Conservation (phyloP, 1,140 invertebrate species). For the Drosophila pandora region DNA sequence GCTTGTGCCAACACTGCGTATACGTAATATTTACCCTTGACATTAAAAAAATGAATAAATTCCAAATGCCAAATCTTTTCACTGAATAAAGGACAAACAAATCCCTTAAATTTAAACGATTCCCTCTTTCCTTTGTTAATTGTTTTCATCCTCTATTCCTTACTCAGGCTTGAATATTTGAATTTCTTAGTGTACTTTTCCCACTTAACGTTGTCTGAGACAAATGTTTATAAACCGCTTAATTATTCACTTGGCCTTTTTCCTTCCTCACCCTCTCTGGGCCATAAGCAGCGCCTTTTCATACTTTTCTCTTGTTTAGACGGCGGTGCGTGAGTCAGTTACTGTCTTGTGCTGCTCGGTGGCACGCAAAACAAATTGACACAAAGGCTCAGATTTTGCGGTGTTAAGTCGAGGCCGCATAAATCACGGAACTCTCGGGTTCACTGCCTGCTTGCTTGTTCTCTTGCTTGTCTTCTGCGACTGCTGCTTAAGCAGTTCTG, state of each 20-base stretch:
- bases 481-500: constrained; percentile 38
- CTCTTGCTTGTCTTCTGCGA: neutral
- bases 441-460: constrained; percentile 20
- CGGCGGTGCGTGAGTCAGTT: constrained; percentile 22
- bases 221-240: constrained; percentile 82
- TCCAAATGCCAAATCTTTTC: neutral
- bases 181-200: constrained; percentile 15
- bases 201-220: constrained; percentile 58
- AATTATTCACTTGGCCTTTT: constrained; percentile 81
- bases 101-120: neutral
- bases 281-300: constrained; percentile 8
- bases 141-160: neutral
- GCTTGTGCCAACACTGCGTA: neutral
- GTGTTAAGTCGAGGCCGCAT: constrained; percentile 73
- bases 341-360: constrained; percentile 35
- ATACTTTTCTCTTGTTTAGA: constrained; percentile 33
- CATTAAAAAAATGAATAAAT: neutral
- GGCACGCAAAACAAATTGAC: constrained; percentile 77
- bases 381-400: constrained; percentile 76
- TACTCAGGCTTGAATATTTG: neutral
- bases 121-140: neutral
- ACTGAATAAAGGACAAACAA: neutral
- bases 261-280: neutral
- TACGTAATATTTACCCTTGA: neutral
- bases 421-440: constrained; percentile 57